Conservation (phyloP, 2,888 invertebrate species). For the Bombylius discolor region DNA sequence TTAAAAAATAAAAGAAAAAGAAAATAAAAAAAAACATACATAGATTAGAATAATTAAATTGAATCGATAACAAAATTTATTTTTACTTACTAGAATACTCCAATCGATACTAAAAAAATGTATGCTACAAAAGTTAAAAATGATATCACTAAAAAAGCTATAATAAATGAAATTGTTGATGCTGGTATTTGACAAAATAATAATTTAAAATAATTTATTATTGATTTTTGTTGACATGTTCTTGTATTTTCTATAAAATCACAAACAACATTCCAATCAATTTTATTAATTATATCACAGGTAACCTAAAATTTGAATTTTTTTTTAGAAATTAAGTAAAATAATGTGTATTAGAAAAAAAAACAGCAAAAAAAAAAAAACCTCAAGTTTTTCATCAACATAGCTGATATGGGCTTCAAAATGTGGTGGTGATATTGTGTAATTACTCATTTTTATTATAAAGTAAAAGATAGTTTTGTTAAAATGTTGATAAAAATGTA, state of each 20-base stretch:
- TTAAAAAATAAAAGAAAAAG: not conserved
- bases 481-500: too few species aligned
- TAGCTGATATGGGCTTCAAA: not conserved
- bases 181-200: not conserved
- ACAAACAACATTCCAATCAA: not conserved
- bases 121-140: not conserved
- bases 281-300: constrained; percentile 2
- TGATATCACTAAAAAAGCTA: not conserved
- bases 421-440: not conserved
- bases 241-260: not conserved
- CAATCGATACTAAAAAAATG: not conserved
- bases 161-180: not conserved
- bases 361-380: not conserved
- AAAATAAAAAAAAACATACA: too few species aligned
- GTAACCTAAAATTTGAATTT: not conserved
- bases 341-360: too few species aligned
- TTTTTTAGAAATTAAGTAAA: too few species aligned
- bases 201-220: not conserved
- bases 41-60: too few species aligned
- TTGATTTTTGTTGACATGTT: not conserved
- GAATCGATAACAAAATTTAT: not conserved
- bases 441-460: not conserved
- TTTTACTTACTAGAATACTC: not conserved
- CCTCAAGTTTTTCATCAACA: not conserved
- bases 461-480: too few species aligned